Percentiles rank a stretch among this genome's conserved stretches.
Conservation (phyloP, 92 coral and sea anemone genomes). For the Pocillopora grandis region DNA sequence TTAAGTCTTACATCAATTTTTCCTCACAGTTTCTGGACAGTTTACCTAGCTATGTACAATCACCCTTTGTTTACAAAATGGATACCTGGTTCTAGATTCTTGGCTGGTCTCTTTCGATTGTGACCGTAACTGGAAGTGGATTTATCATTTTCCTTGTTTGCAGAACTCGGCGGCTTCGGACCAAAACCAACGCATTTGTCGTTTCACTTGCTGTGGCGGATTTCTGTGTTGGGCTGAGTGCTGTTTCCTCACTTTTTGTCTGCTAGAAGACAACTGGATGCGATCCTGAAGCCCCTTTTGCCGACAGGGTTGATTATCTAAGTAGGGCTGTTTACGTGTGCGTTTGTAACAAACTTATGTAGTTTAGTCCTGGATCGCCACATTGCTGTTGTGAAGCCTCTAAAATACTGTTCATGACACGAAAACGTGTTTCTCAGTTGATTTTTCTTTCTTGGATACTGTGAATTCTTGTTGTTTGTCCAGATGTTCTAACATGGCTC, state of each 20-base stretch:
- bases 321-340: not conserved
- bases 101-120: conserved; percentile 17
- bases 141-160: conserved; percentile 17
- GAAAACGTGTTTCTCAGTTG: not conserved
- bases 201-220: conserved; percentile 33
- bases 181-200: conserved; percentile 28
- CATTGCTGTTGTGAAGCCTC: too few relatives aligned
- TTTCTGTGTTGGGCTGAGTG: conserved; percentile 16
- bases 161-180: conserved; percentile 13
- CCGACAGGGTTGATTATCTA: not conserved
- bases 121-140: conserved; percentile 24
- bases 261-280: not conserved
- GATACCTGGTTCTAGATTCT: conserved; percentile 32
- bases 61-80: not conserved
- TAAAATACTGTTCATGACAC: not conserved
- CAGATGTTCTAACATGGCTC: not conserved
- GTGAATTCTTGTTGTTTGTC: not conserved
- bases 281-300: not conserved
- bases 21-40: too few relatives aligned
- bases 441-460: not conserved
- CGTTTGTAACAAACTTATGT: not conserved
- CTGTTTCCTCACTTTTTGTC: conserved; percentile 9
- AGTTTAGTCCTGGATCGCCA: not conserved
- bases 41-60: too few relatives aligned
- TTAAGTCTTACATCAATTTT: too few relatives aligned